Base-by-base conservation (phyloP, 1,140 invertebrate species). In the Hyposmocoma kahamanoa region DNA sequence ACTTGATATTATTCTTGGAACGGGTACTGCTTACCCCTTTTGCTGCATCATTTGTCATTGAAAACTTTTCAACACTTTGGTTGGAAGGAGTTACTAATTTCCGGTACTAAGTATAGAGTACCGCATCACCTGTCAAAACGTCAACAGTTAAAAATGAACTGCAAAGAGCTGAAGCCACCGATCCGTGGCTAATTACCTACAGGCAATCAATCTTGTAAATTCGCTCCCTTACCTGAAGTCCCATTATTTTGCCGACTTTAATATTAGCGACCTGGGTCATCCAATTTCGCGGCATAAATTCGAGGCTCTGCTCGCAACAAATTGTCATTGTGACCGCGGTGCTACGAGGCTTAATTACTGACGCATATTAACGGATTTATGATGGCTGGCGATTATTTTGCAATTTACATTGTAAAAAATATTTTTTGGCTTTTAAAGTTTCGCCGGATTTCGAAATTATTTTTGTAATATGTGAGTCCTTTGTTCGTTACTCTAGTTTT, bases 121-220 rank as follows among this genome's bases (percentile, higher is more conserved):
- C 51, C 49, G 43, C 47, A 50, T 47, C 51, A 44, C 53, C 50
- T 56, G 59, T 70, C 53, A 67, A 62, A 50, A 63, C 36, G 46
- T 62, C 52, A 57, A 57, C 58, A 49, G 57, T 62, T 67, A 64
- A 67, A 72, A 70, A 70, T 67, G 59, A 59, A 64, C 55, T 57
- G 56, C 42, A 34, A 48, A 62, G 50, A 39, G 56, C 49, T 53
- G 50, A 55, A 57, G 32, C 48, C 48, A 26, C 54, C 52, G 45
- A 67, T 54, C 57, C 53, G 48, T 42, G 18, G 26, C 48, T 50
- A 50, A 50, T 50, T 47, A 53, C 55, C 60, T 59, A 50, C 30
- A 47, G 50, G 44, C 56, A 32, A 73, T 73, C 62, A 60, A 70
- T 73, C 67, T 67, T 67, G 42, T 41, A 42, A 55, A 60, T 54